Evolutionary conservation across 2,797 vertebrate species (phyloP).

Genomic region (Myoxocephalus aenaeus): DNA sequence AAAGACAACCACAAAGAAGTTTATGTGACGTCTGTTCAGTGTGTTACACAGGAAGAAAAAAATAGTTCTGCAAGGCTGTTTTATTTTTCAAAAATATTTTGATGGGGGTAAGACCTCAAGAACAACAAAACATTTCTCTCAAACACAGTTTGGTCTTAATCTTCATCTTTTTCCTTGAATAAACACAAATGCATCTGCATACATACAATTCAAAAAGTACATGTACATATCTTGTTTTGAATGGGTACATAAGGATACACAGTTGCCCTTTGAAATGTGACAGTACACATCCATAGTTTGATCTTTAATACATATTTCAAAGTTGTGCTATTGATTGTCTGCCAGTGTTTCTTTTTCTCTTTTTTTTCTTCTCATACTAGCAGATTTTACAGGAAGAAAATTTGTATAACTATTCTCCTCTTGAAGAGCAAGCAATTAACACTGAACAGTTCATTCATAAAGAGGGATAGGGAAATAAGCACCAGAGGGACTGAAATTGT

Average conservation of each 20-base stretch:
- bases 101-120: slow-evolving; percentile 67
- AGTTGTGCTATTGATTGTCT: slow-evolving; percentile 76
- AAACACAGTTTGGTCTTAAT: slow-evolving; percentile 73
- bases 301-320: slow-evolving; percentile 69
- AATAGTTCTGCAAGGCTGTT: slow-evolving; percentile 69
- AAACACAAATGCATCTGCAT: slow-evolving; percentile 82
- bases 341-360: slow-evolving; percentile 60
- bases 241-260: slow-evolving; percentile 79
- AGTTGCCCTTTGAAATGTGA: slow-evolving; percentile 77
- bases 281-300: slow-evolving; percentile 69
- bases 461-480: slow-evolving; percentile 69
- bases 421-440: slow-evolving; percentile 79
- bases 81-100: slow-evolving; percentile 82
- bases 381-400: slow-evolving; percentile 69
- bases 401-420: slow-evolving; percentile 66
- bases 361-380: slow-evolving; percentile 56
- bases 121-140: slow-evolving; percentile 77
- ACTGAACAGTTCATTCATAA: slow-evolving; percentile 73
- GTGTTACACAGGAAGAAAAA: slow-evolving; percentile 21
- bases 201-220: slow-evolving; percentile 80
- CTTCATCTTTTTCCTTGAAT: slow-evolving; percentile 71
- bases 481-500: slow-evolving; percentile 76
- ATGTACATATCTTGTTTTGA: slow-evolving; percentile 76
- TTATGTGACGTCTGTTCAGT: slow-evolving; percentile 12
- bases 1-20: slow-evolving; percentile 27